A percentile compares a stretch with the other conserved stretches of the same genome.
phyloP scores from a whole-genome alignment of 1,140 invertebrate genomes.

The Laupala kohalensis region DNA sequence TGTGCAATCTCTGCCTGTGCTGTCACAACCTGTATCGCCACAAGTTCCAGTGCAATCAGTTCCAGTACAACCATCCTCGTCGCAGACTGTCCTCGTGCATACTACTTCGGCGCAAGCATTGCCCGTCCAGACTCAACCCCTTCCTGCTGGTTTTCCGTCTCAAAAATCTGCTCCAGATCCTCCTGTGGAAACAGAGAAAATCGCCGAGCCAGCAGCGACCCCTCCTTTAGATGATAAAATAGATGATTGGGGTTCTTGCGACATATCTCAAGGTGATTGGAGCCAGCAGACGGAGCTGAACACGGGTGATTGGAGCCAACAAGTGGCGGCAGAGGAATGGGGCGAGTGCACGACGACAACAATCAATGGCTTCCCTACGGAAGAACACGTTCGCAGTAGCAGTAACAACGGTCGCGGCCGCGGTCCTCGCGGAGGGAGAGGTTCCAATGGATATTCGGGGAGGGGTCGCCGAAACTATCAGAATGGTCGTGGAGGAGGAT shows the following conservation, averaged over 20 bases:
- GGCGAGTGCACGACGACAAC: no score
- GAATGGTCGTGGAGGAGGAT: constrained; percentile 13
- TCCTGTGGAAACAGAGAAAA: neutral
- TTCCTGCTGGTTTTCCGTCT: neutral
- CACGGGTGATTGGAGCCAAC: neutral
- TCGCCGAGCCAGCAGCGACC: neutral
- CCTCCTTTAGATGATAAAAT: neutral
- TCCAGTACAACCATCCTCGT: neutral
- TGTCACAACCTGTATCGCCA: neutral
- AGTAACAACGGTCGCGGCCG: constrained; percentile 7
- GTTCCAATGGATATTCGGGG: constrained; percentile 11
- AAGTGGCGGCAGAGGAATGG: neutral
- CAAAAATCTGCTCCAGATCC: no score
- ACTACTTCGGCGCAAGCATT: neutral
- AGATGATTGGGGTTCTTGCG: neutral
- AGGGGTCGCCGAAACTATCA: constrained; percentile 12
- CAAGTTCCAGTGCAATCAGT: neutral
- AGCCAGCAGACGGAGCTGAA: neutral
- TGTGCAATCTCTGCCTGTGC: neutral
- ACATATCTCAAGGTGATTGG: neutral
- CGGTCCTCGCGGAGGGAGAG: constrained; percentile 2
- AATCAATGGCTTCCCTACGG: no score
- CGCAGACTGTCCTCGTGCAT: no score
- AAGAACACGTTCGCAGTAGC: no score
- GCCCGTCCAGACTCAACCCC: neutral